Conservation (phyloP, 2,113 vertebrate genomes). For the Sminthopsis crassicaudata region DNA sequence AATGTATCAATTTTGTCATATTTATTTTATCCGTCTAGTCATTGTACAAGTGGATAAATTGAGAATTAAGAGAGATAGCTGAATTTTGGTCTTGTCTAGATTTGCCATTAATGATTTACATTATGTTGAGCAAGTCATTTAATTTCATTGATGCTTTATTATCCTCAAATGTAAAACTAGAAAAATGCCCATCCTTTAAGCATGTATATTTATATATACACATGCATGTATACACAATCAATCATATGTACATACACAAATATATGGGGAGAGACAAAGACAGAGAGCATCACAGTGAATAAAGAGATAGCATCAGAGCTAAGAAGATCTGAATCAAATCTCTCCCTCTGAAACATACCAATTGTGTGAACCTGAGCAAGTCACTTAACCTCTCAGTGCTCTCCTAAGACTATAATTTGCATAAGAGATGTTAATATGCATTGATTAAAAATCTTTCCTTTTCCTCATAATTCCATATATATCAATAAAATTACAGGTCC, state of each 20-base stretch:
- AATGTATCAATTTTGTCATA: neutral
- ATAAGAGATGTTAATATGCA: neutral
- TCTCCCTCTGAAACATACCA: neutral
- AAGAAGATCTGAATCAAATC: neutral
- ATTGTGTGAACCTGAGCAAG: neutral
- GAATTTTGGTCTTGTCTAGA: neutral
- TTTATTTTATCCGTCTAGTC: neutral
- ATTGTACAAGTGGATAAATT: neutral
- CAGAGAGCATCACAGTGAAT: neutral
- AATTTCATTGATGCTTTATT: neutral
- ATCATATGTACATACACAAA: neutral
- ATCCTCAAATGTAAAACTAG: neutral
- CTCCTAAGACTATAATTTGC: neutral
- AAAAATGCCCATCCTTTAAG: neutral
- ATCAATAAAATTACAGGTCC: neutral
- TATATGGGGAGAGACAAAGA: neutral
- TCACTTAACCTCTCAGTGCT: neutral
- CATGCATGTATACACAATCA: neutral
- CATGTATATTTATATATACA: neutral
- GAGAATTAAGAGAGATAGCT: neutral
- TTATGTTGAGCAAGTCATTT: neutral
- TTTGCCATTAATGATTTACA: neutral
- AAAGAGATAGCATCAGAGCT: neutral
- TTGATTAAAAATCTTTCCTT: neutral
- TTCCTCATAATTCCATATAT: neutral